Conservation (phyloP, 2,888 invertebrate species). For the Erynnis tages region DNA sequence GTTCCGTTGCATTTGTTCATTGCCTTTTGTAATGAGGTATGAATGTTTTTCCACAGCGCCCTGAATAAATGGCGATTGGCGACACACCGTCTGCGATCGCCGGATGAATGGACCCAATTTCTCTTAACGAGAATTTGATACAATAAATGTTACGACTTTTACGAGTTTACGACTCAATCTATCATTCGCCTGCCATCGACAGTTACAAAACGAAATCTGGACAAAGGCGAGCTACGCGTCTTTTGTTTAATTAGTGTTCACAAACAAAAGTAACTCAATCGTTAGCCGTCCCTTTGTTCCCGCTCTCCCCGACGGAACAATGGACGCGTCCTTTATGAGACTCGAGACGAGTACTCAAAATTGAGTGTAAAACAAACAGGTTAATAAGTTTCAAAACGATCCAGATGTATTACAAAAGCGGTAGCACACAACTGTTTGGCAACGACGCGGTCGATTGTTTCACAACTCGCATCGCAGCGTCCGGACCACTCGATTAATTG, state of each 20-base stretch:
- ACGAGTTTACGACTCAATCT: conserved; percentile 30
- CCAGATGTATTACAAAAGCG: conserved; percentile 80
- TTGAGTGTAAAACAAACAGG: conserved; percentile 72
- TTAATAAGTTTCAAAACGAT: conserved; percentile 81
- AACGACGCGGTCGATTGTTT: conserved; percentile 70
- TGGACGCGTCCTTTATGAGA: conserved; percentile 64
- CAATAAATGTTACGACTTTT: not conserved
- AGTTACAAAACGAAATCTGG: conserved; percentile 47
- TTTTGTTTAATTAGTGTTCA: conserved; percentile 73
- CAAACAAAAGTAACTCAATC: conserved; percentile 77
- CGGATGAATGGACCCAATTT: conserved; percentile 49
- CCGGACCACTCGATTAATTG: conserved; percentile 79
- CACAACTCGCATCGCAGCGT: conserved; percentile 73
- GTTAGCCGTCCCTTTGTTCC: conserved; percentile 65
- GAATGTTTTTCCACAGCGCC: conserved; percentile 35
- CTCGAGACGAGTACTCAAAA: conserved; percentile 60
- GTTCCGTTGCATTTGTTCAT: conserved; percentile 75
- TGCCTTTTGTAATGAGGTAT: conserved; percentile 57
- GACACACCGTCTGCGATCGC: conserved; percentile 56
- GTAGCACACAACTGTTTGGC: conserved; percentile 75
- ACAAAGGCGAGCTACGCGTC: conserved; percentile 58
- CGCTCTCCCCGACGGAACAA: conserved; percentile 59
- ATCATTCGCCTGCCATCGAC: conserved; percentile 59
- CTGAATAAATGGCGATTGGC: conserved; percentile 50
- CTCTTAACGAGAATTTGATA: conserved; percentile 28